Conservation (phyloP, 2,888 invertebrate genomes). For the Odontothrips loti region DNA sequence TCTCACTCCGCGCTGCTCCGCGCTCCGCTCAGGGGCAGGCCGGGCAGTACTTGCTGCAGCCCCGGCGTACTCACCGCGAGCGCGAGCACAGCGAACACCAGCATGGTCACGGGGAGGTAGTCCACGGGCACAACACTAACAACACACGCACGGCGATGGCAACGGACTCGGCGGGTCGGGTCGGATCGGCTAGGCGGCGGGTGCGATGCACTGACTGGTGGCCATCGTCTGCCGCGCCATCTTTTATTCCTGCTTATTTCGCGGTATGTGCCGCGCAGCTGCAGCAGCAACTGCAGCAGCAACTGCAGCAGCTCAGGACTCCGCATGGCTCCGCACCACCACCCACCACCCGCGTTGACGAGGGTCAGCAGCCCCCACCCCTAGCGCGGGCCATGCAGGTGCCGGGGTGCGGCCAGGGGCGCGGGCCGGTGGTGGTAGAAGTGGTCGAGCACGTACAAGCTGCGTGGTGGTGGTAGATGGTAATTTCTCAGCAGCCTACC, state of each 20-base stretch:
- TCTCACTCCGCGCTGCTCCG: too few relatives aligned
- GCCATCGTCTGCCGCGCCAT: background rate
- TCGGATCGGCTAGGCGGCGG: background rate
- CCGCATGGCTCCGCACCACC: background rate
- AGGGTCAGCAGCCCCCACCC: background rate
- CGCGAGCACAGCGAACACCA: background rate
- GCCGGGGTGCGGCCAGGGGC: background rate
- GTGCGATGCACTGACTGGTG: background rate
- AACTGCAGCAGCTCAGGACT: background rate
- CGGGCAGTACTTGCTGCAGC: background rate
- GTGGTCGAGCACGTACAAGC: background rate
- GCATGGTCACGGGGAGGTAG: background rate
- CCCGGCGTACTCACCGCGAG: background rate
- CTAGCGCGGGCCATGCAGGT: background rate
- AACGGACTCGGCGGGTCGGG: too few relatives aligned
- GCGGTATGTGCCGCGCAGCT: background rate
- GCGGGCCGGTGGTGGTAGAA: background rate
- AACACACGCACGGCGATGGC: too few relatives aligned
- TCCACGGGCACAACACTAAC: too few relatives aligned
- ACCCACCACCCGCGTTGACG: background rate
- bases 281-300: background rate
- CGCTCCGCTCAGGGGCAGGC: too few relatives aligned
- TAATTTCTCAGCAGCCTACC: too few relatives aligned
- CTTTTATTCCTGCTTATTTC: conserved; percentile 4
- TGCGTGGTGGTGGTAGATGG: too few relatives aligned